Evolutionary conservation across 2,797 vertebrate species (phyloP).

Genomic region (Pteronotus mesoamericanus): DNA sequence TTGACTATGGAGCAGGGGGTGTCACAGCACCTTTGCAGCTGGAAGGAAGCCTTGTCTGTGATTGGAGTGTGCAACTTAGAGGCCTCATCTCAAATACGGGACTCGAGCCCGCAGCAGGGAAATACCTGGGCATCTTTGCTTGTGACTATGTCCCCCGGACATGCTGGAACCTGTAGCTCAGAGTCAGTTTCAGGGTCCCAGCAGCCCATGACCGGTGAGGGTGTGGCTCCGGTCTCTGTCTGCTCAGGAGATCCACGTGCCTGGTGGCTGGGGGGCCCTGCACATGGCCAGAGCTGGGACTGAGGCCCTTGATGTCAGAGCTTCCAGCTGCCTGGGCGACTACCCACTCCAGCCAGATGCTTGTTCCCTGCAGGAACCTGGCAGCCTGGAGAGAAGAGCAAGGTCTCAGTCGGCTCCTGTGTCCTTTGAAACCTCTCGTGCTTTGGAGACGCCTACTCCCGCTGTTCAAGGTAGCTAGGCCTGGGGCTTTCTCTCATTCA

Average conservation of each 20-base stretch:
- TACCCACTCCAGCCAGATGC: neutral
- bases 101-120: neutral
- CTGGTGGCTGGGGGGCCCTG: neutral
- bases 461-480: constrained; percentile 81
- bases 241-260: rapidly evolving
- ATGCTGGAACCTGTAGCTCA: neutral
- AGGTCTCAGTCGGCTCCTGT: constrained; percentile 87
- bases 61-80: neutral
- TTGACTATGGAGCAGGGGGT: rapidly evolving
- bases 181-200: too few relatives aligned
- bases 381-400: constrained; percentile 76
- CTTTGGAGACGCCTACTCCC: constrained; percentile 80
- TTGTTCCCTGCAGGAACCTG: constrained; percentile 78
- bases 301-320: rapidly evolving
- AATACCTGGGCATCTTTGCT: neutral
- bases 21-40: too few relatives aligned
- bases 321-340: neutral
- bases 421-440: constrained; percentile 80
- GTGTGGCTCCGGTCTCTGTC: neutral
- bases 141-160: neutral
- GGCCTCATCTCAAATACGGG: neutral
- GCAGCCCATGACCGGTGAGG: neutral
- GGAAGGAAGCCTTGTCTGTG: neutral
- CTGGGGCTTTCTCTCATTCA: neutral
- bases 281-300: too few relatives aligned